These are phyloP conservation scores for Drosophila differens DNA, from an alignment of 2,888 invertebrate genomes.

Conservation along the genomic window DNA sequence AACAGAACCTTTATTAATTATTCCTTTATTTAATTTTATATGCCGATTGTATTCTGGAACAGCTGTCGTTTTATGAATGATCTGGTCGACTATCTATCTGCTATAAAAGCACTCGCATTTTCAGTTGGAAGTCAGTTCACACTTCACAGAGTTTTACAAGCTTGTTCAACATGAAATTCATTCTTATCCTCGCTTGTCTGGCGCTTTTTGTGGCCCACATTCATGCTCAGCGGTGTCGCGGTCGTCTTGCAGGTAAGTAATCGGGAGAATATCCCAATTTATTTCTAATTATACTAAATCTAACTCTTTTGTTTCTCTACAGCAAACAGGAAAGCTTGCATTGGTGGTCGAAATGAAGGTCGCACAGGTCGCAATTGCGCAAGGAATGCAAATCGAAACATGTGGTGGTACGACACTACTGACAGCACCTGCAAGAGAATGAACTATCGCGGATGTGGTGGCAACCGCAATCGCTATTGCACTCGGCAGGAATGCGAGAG, in stretches of 20 bases:
- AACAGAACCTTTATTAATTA: background rate
- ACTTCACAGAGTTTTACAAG: background rate
- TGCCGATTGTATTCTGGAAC: background rate
- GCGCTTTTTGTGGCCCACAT: conserved; percentile 28
- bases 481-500: background rate
- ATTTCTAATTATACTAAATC: fast-evolving
- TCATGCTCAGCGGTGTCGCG: conserved; percentile 24
- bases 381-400: background rate
- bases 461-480: conserved; percentile 26
- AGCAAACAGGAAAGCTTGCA: background rate
- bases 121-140: conserved; percentile 27
- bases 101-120: conserved; percentile 10
- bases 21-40: background rate
- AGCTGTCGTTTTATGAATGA: background rate
- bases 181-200: conserved; percentile 30
- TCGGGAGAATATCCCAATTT: background rate
- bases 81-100: background rate
- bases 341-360: background rate
- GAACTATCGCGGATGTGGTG: conserved; percentile 21
- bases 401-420: conserved; percentile 35
- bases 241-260: background rate
- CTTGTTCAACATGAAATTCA: conserved; percentile 43
- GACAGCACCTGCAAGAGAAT: background rate
- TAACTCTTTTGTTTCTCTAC: no score
- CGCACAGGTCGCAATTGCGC: background rate